Conservation (phyloP, 2,888 invertebrate genomes). For the Xanthia icteritia region DNA sequence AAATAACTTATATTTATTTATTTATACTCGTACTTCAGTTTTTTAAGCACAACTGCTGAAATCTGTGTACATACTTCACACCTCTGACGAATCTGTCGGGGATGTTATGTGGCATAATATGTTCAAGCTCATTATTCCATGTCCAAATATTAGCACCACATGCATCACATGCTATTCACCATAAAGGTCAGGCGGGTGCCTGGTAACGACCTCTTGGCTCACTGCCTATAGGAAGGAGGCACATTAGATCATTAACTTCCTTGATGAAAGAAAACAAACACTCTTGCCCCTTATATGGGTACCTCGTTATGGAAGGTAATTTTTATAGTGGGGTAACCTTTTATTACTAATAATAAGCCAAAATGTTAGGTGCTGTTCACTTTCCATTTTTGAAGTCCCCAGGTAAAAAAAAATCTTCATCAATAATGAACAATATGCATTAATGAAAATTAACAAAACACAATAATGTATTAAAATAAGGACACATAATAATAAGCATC, state of each 20-base stretch:
- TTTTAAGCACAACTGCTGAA: not conserved
- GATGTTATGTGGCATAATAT: no score
- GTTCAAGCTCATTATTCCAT: no score
- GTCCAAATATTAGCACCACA: conserved; percentile 24
- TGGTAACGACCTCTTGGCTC: conserved; percentile 46
- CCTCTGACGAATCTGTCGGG: no score
- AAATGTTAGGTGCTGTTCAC: not conserved
- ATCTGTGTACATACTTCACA: no score
- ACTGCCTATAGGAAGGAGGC: conserved; percentile 28
- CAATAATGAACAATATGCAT: not conserved
- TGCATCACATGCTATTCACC: conserved; percentile 3
- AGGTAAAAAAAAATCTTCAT: no score
- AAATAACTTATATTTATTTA: no score
- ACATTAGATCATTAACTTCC: conserved; percentile 31
- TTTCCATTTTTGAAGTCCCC: not conserved
- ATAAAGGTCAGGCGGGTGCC: conserved; percentile 38
- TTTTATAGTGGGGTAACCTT: conserved; percentile 1
- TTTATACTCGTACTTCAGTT: no score
- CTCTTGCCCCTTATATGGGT: conserved; percentile 1
- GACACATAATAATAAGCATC: no score
- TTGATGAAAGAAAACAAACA: conserved; percentile 44
- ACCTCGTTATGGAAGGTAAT: conserved; percentile 1
- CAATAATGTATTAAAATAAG: not conserved
- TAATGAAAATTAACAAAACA: not conserved
- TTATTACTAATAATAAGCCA: not conserved